Evolutionary conservation across 2,797 vertebrate species (phyloP).

Genomic region (Sebastes taczanowskii): DNA sequence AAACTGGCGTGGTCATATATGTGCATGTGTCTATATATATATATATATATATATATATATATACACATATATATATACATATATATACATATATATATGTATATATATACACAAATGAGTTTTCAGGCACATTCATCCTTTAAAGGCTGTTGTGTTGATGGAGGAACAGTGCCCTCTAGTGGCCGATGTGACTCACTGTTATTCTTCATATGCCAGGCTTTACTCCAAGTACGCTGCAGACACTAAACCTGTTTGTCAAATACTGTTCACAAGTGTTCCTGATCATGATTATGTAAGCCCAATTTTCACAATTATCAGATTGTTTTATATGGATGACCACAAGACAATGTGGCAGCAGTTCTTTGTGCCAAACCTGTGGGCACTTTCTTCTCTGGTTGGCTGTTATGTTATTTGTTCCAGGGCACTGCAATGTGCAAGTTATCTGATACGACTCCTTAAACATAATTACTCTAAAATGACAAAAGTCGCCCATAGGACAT

Average conservation of each 20-base stretch:
- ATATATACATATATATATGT: too few relatives aligned
- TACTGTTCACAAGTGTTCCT: neutral
- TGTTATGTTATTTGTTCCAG: constrained; percentile 5
- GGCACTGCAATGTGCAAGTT: neutral
- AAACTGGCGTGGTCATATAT: neutral
- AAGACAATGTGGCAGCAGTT: neutral
- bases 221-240: neutral
- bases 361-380: neutral
- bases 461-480: constrained; percentile 7
- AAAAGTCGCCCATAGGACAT: neutral
- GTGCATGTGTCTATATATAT: too few relatives aligned
- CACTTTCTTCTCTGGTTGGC: neutral
- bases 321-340: neutral
- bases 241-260: neutral
- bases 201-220: neutral
- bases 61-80: too few relatives aligned
- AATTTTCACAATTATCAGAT: neutral
- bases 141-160: neutral
- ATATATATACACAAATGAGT: neutral
- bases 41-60: too few relatives aligned
- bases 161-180: constrained; percentile 52
- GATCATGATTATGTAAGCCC: neutral
- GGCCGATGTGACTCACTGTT: constrained; percentile 17
- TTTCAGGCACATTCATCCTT: neutral
- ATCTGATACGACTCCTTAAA: neutral